Percentiles rank a stretch among this genome's conserved stretches.
Evolutionary conservation across 2,113 vertebrate genomes (phyloP).

Genomic region (Nannobrachium achirus): DNA sequence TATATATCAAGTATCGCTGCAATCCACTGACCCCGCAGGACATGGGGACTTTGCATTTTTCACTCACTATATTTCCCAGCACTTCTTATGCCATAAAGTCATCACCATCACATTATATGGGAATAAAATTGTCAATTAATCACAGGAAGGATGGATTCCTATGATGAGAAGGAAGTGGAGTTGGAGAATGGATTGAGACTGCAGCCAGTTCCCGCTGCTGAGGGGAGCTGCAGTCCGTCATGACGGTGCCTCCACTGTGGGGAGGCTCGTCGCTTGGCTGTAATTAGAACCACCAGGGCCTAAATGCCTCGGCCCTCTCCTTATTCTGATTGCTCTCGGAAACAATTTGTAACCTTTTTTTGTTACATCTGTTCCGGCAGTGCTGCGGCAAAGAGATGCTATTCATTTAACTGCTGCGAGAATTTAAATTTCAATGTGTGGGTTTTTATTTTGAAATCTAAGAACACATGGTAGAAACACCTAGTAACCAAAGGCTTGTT

Average conservation of each 20-base stretch:
- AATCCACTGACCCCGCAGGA: conserved; percentile 13
- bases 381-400: conserved; percentile 36
- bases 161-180: conserved; percentile 37
- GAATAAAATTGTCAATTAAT: conserved; percentile 55
- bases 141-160: conserved; percentile 39
- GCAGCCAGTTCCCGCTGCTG: conserved; percentile 3
- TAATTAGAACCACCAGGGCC: conserved; percentile 67
- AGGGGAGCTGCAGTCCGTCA: conserved; percentile 38
- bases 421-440: conserved; percentile 6
- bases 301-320: conserved; percentile 44
- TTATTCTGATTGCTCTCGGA: conserved; percentile 66
- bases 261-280: conserved; percentile 58
- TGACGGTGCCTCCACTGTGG: conserved; percentile 36
- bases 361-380: conserved; percentile 61
- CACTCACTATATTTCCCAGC: conserved; percentile 14
- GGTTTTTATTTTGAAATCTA: conserved; percentile 17
- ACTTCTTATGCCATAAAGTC: conserved; percentile 25
- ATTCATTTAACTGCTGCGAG: conserved; percentile 35
- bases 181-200: conserved; percentile 24
- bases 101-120: conserved; percentile 34
- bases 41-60: conserved; percentile 30
- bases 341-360: conserved; percentile 66
- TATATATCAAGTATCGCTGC: conserved; percentile 35
- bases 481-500: conserved; percentile 50
- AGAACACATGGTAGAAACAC: conserved; percentile 37